Evolutionary conservation across 2,797 vertebrate species (phyloP).

Genomic region (Poeciliopsis gracilis): DNA sequence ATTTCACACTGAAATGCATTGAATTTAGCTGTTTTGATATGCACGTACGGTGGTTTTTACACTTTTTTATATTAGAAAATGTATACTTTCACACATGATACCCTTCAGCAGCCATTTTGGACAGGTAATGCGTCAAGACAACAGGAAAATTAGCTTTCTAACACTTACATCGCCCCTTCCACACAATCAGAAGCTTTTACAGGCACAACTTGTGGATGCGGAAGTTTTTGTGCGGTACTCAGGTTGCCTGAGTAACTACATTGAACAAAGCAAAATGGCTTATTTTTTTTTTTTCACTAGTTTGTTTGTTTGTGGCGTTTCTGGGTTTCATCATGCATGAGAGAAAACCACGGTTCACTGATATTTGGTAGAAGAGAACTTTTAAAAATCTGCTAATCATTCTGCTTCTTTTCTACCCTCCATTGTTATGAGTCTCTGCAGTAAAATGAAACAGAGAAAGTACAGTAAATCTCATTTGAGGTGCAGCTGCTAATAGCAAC

Average conservation of each 20-base stretch:
- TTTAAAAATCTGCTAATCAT: background rate
- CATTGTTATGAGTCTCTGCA: background rate
- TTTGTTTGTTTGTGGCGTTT: background rate
- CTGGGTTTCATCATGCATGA: background rate
- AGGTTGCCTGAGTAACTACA: constrained; percentile 25
- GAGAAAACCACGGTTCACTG: background rate
- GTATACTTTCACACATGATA: background rate
- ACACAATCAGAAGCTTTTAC: background rate
- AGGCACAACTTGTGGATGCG: constrained; percentile 19
- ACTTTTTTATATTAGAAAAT: background rate
- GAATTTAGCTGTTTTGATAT: background rate
- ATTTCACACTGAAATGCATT: background rate
- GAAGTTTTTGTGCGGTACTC: constrained; percentile 38
- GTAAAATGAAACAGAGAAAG: background rate
- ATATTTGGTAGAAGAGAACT: background rate
- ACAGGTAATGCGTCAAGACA: background rate
- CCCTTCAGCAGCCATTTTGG: background rate
- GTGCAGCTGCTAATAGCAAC: background rate
- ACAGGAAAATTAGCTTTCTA: background rate
- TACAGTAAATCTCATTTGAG: background rate
- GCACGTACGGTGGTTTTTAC: background rate
- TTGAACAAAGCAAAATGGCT: background rate
- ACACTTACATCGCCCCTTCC: background rate
- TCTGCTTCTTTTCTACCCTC: background rate
- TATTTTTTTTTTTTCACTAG: background rate